Percentiles rank a stretch among this genome's conserved stretches.
phyloP scores from a whole-genome alignment of 2,113 vertebrate genomes.

The Gambusia holbrooki region DNA sequence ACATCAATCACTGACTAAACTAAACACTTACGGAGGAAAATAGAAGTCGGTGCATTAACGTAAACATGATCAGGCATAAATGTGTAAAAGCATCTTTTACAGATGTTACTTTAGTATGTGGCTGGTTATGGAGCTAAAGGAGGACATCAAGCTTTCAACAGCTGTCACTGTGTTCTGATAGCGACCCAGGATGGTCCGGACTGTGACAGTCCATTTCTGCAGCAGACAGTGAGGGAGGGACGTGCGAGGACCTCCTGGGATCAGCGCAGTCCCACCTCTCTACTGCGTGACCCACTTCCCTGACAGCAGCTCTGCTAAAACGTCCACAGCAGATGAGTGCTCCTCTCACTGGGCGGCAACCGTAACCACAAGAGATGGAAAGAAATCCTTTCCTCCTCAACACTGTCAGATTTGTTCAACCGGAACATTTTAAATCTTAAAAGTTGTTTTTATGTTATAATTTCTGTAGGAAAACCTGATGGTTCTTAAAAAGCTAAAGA shows the following conservation, averaged over 20 bases:
- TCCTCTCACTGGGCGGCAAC: conserved; percentile 2
- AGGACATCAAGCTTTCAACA: background rate
- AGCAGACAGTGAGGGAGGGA: conserved; percentile 2
- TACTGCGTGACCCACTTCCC: conserved; percentile 61
- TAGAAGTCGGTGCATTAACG: background rate
- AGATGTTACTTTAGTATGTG: background rate
- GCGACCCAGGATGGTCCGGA: conserved; percentile 23
- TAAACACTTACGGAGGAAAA: conserved; percentile 4
- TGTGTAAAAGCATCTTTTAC: background rate
- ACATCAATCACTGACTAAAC: background rate
- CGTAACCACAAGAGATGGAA: conserved; percentile 1
- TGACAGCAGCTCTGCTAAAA: conserved; percentile 63
- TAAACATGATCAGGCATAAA: background rate
- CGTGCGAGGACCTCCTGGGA: conserved; percentile 19
- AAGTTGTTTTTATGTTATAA: background rate
- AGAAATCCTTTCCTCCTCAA: conserved; percentile 1
- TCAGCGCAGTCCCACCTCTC: conserved; percentile 21
- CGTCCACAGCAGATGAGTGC: conserved; percentile 32
- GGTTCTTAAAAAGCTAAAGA: background rate
- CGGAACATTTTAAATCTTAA: background rate
- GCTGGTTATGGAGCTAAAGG: background rate
- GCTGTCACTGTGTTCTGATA: conserved; percentile 10
- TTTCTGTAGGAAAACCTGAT: background rate
- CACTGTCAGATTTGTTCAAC: background rate
- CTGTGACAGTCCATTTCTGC: conserved; percentile 23